Percentiles rank a stretch among this genome's conserved stretches.
Conservation (phyloP, 2,113 vertebrate genomes). For the Marmota flaviventris region DNA sequence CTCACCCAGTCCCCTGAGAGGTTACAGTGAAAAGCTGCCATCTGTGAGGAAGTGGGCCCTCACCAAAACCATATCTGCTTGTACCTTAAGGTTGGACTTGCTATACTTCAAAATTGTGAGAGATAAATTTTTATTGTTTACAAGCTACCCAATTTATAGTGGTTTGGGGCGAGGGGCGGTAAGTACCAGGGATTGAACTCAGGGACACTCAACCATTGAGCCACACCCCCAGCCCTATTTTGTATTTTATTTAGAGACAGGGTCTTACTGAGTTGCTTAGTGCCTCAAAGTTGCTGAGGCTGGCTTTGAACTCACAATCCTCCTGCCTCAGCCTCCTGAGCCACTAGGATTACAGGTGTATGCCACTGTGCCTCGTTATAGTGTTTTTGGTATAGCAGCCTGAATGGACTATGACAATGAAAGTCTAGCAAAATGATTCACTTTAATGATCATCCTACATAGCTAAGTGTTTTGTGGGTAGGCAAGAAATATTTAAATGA, state of each 20-base stretch:
- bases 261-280: no score
- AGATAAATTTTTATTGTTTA: background rate
- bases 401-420: background rate
- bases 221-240: no score
- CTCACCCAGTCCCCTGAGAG: background rate
- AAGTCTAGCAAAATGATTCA: background rate
- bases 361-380: no score
- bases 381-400: no score
- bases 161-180: no score
- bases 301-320: no score
- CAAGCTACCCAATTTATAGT: background rate
- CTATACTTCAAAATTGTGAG: background rate
- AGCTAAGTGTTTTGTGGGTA: background rate
- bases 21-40: background rate
- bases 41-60: background rate
- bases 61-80: background rate
- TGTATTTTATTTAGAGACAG: no score
- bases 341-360: no score
- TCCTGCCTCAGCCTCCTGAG: no score
- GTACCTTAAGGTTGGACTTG: background rate
- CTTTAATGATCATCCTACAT: background rate
- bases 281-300: no score
- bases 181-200: no score
- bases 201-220: no score
- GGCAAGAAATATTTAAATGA: background rate